Evolutionary conservation across 2,888 invertebrate genomes (phyloP).

Genomic region (Lasioglossum leucozonium): DNA sequence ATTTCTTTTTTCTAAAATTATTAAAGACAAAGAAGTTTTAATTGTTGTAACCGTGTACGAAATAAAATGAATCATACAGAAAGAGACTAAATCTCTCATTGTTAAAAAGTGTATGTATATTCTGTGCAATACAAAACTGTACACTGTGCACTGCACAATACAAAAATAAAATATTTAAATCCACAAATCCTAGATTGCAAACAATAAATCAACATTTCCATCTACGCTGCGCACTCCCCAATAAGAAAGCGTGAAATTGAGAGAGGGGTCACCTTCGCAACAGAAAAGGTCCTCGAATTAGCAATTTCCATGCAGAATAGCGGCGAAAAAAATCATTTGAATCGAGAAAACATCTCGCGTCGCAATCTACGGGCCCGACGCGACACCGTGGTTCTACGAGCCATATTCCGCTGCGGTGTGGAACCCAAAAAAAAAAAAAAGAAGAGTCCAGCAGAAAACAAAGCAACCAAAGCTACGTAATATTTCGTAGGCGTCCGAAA

Average conservation of each 20-base stretch:
- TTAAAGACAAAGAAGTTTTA: no score
- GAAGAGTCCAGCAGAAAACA: not conserved
- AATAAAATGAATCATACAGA: no score
- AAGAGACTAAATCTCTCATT: no score
- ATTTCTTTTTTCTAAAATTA: no score
- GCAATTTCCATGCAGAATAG: not conserved
- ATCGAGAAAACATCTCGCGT: not conserved
- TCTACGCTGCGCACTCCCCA: not conserved
- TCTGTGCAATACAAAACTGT: no score
- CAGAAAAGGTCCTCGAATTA: not conserved
- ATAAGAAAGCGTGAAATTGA: not conserved
- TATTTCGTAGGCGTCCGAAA: constrained; percentile 4
- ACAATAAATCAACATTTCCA: no score
- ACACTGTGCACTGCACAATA: no score
- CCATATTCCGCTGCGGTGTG: not conserved
- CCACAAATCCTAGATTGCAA: no score
- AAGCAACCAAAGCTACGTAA: not conserved
- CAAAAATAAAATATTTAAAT: no score
- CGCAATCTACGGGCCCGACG: not conserved
- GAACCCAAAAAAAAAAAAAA: not conserved
- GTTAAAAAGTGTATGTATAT: no score
- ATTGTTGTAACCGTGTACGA: no score
- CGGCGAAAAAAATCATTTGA: not conserved
- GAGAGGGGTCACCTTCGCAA: not conserved
- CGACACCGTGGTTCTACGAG: not conserved